Conservation (phyloP, 23 tunicate species). For the Clavelina lepadiformis region DNA sequence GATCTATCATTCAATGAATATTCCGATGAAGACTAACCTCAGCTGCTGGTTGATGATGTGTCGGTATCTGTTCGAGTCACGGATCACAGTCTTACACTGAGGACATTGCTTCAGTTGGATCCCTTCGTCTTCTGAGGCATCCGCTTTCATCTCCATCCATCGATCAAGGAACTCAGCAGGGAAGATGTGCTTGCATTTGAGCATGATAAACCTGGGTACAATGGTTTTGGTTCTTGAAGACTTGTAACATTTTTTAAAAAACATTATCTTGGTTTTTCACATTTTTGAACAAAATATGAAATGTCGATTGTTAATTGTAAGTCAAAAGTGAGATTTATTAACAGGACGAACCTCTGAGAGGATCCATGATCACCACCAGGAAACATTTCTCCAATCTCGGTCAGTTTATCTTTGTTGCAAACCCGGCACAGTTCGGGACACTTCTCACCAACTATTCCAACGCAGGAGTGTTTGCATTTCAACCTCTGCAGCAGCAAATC, state of each 20-base stretch:
- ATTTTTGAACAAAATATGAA: no score
- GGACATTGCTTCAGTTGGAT: conserved; percentile 59
- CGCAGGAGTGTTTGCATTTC: conserved; percentile 60
- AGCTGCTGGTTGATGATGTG: conserved; percentile 41
- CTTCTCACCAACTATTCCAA: conserved; percentile 82
- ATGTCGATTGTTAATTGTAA: no score
- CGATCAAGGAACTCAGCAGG: conserved; percentile 34
- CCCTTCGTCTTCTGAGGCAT: no score
- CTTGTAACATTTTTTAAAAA: no score
- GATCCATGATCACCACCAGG: conserved; percentile 92
- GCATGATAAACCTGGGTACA: conserved; percentile 56
- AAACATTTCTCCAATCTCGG: conserved; percentile 71
- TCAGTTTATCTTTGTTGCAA: conserved; percentile 66
- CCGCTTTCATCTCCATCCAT: conserved; percentile 41
- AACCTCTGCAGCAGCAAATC: no score
- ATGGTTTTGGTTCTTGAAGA: no score
- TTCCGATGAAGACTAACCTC: conserved; percentile 17
- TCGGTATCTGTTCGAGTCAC: conserved; percentile 41
- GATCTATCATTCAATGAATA: background rate
- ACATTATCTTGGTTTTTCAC: no score
- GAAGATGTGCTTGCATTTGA: conserved; percentile 54
- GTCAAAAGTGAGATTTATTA: no score
- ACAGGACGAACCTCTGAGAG: no score
- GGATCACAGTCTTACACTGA: conserved; percentile 27
- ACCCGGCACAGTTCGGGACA: conserved; percentile 75